Base-by-base conservation (phyloP, 1,140 invertebrate genomes). In the Cotesia typhae region DNA sequence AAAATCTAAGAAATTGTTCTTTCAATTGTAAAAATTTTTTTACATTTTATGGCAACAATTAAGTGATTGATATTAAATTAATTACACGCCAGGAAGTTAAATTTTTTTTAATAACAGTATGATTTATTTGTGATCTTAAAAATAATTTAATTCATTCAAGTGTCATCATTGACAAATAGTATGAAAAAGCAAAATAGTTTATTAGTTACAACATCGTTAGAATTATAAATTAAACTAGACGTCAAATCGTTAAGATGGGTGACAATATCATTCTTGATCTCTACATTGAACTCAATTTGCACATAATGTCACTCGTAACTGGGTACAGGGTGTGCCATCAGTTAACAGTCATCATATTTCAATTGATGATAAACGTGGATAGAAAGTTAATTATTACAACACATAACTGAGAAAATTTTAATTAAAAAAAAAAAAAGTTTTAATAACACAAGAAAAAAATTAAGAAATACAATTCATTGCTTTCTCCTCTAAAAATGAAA, bases 221-320 rank as follows among this genome's bases (percentile, higher is more conserved):
- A 14, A 4, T 67, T 35, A 28, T 28, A 28, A 2, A 2, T 28
- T 28, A 28, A 1, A 28, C 37, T 66, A 35, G 6, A 12, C 57
- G 28, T 57, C 10, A 4, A 59, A 60, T 41, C n/a, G 52, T 53
- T 12, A 73, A 14, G 36, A 61, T 14, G 41, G 6, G 52, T 59
- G 57, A 68, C 37, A 52, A 66, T 66, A 28, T 20, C 38, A 20
- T 7, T 20, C 17, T 14, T 12, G 47, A 52, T 66, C 61, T 66
- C 17, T 14, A 37, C 47, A 41, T 66, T 37, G 37, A 66, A 51
- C 41, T 66, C n/a, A 28, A 66, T 66, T 66, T 66, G 64, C 64
- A 66, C 64, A 66, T 66, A 66, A 66, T 66, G 20, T 52, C n/a
- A 4, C 14, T 66, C 28, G 41, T 36, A 17, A 64, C 4, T 64